Base-by-base conservation (phyloP, 1,140 invertebrate genomes). In the Heterodera schachtii region DNA sequence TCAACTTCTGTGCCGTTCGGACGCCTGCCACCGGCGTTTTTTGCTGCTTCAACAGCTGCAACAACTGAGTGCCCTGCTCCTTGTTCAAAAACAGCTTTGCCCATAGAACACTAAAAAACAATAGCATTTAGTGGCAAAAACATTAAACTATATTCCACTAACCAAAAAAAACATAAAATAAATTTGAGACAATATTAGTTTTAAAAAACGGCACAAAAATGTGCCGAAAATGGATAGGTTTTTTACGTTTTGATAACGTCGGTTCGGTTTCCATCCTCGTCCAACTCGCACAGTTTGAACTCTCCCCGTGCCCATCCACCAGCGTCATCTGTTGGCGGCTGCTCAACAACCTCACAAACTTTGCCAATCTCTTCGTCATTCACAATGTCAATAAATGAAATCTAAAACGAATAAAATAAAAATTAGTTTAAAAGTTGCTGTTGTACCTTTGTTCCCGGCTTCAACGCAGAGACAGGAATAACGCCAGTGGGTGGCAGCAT, bases 251-350 rank as follows among this genome's bases (percentile, higher is more conserved):
- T 75, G 31, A 52, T 82, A 43, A 57, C 66, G 13, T 21, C 31
- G 3, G 52, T 67, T 13, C 47, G 46, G 13, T 16, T 83, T 43
- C 78, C 73, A 7, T 69, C 77, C 3, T 86, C 80, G 52, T 84
- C 83, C n/a, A 64, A n/a, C 47, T 84, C 83, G 8, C 79, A 71
- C n/a, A 87, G 3, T 7, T 46, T 49, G 64, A 84, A 89, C 21
- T 71, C 73, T 64, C 86, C 88, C 16, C 82, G 78, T 21, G 31
- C 8, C 88, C 88, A 89, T 73, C 88, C 88, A 4, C 80, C 71
- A 3, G 84, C 75, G 66, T 85, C 77, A 13, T 84, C 81, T 21
- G 71, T 79, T 60, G 80, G 69, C 3, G 88, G 88, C 13, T 73
- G 52, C n/a, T 73, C 31, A 16, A 80, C 79, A 5, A 90, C 73